These are phyloP conservation scores for Ceratina australensis DNA, from an alignment of 1,140 invertebrate species.

Conservation along the genomic window DNA sequence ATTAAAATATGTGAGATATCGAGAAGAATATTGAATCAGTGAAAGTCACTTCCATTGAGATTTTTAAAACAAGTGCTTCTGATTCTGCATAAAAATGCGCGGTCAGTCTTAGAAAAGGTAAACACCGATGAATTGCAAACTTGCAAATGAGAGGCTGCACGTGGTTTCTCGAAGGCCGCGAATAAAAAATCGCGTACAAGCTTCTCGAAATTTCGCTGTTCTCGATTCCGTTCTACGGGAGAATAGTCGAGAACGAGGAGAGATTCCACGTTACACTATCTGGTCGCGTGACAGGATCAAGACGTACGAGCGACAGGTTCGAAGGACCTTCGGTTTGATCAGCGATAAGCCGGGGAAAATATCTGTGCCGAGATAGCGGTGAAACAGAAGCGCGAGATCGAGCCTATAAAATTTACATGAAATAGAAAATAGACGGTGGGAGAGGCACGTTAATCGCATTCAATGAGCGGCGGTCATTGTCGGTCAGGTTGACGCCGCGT, in stretches of 20 bases:
- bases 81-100: not conserved
- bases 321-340: constrained; percentile 28
- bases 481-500: constrained; percentile 20
- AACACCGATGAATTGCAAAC: not conserved
- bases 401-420: not conserved
- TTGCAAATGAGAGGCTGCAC: not conserved
- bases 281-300: not conserved
- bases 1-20: no score
- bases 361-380: constrained; percentile 44
- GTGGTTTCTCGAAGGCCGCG: not conserved
- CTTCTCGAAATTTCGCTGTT: not conserved
- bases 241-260: not conserved
- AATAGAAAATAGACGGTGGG: not conserved
- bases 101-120: not conserved
- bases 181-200: not conserved
- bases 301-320: not conserved
- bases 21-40: no score
- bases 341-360: constrained; percentile 12
- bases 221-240: not conserved
- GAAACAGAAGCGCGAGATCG: constrained; percentile 38
- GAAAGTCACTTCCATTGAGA: no score
- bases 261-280: not conserved
- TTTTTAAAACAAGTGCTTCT: not conserved
- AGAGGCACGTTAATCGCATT: constrained; percentile 30
- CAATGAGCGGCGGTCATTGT: constrained; percentile 40